Conservation (phyloP, 2,113 vertebrate species). For the Pseudorhombus dupliciocellatus region DNA sequence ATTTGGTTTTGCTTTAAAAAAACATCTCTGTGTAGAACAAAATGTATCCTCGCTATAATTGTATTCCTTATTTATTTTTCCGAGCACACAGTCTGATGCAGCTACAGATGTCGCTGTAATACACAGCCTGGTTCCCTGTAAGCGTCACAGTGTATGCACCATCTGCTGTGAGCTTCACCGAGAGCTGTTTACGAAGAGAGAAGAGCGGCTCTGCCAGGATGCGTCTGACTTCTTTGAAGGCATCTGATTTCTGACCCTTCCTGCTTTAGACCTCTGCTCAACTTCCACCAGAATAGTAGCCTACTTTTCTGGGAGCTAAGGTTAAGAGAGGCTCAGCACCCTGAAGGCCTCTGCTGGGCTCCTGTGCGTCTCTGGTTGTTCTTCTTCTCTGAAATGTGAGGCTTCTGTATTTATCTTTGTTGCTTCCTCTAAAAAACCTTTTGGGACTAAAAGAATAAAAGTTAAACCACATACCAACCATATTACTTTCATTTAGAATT, state of each 20-base stretch:
- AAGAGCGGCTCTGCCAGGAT: slow-evolving; percentile 12
- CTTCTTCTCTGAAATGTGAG: background rate
- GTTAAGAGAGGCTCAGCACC: background rate
- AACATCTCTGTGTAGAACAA: background rate
- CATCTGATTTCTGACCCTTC: slow-evolving; percentile 33
- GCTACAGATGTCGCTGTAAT: background rate
- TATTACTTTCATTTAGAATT: background rate
- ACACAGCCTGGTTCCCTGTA: background rate
- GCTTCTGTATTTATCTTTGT: background rate
- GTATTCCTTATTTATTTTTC: background rate
- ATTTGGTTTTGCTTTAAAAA: background rate
- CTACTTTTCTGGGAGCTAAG: background rate
- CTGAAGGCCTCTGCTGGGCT: background rate
- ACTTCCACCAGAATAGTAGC: background rate
- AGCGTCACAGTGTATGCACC: slow-evolving; percentile 17
- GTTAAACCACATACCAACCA: no score
- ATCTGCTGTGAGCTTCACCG: slow-evolving; percentile 28
- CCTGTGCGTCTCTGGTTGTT: background rate
- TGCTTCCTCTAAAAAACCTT: background rate
- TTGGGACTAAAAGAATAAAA: background rate
- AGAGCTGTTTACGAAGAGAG: slow-evolving; percentile 1
- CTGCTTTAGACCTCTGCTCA: background rate
- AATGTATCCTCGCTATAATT: background rate
- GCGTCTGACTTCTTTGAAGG: background rate
- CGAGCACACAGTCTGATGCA: background rate